Evolutionary conservation across 92 coral and sea anemone species (phyloP), one percentile per base, ranked within the genome.

Genomic region (Phenganax marumi): DNA sequence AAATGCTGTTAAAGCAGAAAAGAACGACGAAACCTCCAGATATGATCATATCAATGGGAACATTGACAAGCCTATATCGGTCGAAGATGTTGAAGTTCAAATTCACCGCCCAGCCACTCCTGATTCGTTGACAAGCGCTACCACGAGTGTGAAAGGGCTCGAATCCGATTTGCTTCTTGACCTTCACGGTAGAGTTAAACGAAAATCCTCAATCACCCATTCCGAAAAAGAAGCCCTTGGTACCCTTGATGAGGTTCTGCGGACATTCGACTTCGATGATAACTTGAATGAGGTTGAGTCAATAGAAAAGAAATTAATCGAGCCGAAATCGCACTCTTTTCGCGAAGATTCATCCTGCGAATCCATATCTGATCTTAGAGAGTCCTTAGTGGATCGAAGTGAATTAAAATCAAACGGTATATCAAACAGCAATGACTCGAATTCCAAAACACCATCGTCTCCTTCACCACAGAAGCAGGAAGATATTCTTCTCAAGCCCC

Each of bases 151-250:
- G 6, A n/a, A 22, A 53, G 19, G 47, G 8, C 22, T 22, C 17
- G 46, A 49, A 33, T 8, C 50, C 10, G 18, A 43, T 46, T 43
- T 48, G 43, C 43, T 1, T 18, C 10, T 50, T 51, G 55, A 71
- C 7, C 0, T 10, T 43, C 11, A 5, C 12, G n/a, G 47, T 16
- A 62, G 21, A 63, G 48, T 8, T 33, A 62, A 78, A 49, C 71
- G 83, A 43, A 12, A 18, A 16, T 39, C 0, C 22, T 78, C 83
- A 18, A 48, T 78, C 14, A 78, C 53, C 18, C 53, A 61, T 50
- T 78, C 83, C 16, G 83, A 78, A 63, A 61, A 52, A 0, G 83
- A 78, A 12, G 83, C 83, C 17, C 55, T 78, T 39, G 83, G 73
- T 43, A 78, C 26, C 47, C 60, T 78, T 48, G 83, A 78, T 49